Evolutionary conservation across 2,113 vertebrate species (phyloP).

Genomic region (Pseudopodoces humilis): DNA sequence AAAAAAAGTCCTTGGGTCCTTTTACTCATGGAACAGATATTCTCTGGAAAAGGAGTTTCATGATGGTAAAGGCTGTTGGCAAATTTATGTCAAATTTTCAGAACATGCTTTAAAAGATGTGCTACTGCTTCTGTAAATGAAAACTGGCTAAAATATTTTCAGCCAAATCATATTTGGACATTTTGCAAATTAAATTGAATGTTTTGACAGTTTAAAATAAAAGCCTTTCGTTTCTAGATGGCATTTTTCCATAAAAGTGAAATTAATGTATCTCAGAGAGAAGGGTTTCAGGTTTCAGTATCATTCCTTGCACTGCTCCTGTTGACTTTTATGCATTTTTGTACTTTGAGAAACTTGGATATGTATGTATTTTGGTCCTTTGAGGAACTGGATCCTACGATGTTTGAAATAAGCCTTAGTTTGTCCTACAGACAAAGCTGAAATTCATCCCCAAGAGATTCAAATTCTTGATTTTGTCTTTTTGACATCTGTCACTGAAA

Average conservation of each 20-base stretch:
- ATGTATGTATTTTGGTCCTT: neutral
- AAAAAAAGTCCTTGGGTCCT: neutral
- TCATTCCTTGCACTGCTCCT: neutral
- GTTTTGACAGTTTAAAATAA: neutral
- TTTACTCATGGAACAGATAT: neutral
- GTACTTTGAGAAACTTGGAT: neutral
- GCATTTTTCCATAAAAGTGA: neutral
- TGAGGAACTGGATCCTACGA: neutral
- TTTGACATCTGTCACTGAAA: neutral
- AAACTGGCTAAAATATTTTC: neutral
- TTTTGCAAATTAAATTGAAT: neutral
- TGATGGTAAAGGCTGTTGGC: neutral
- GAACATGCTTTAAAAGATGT: neutral
- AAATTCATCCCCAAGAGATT: conserved; percentile 16
- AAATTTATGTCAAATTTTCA: neutral
- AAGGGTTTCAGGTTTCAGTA: neutral
- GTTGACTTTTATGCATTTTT: neutral
- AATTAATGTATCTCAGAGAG: neutral
- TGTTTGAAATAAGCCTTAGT: neutral
- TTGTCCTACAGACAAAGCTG: conserved; percentile 23
- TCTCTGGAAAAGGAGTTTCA: neutral
- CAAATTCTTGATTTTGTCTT: conserved; percentile 30
- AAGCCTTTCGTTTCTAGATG: neutral
- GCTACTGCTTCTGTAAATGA: neutral
- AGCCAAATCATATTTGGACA: neutral